Base-by-base conservation (phyloP, 2,797 vertebrate species). In the Falco concolor region DNA sequence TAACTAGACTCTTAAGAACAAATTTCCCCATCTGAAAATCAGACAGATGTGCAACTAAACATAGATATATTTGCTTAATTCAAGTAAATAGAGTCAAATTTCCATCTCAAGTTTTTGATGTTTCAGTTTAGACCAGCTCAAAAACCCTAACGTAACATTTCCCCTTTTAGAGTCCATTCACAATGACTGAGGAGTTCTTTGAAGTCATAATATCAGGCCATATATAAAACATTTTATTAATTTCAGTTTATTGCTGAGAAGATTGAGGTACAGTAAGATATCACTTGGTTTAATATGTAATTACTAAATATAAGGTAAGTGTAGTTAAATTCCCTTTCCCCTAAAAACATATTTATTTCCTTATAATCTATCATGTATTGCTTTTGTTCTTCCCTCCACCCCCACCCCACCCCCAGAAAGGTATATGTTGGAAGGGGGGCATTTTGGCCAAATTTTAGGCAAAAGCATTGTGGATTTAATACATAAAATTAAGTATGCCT, bases 371-470 rank as follows among this genome's bases (percentile, higher is more conserved):
- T 10, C 52, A 45, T 36, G 7, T 13, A 45, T 49, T 75, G 30
- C 16, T 86, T 88, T 83, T 45, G 13, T 42, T 42, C 14, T 42
- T 15, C 40, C 40, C 14, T 12, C 40, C 40, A 12, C 40, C 40
- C 40, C 40, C 13, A 13, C 40, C 40, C 40, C 40, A 38, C 38
- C 38, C 42, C 42, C 42, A 42, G 28, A 64, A 45, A 50, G 6
- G 16, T 5, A 6, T 34, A 20, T 2, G 10, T 38, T 21, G 12
- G 10, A 11, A 22, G 14, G 13, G 14, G 24, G 3, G 3, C 0
- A n/a, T n/a, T 68, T 73, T 12, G 22, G 8, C 9, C 16, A 73
- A 61, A 85, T 56, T 79, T 82, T 60, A 82, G 0, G 0, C 6
- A 50, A 47, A 70, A 70, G 8, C 23, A 3, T 45, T 15, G 6